phyloP scores from a whole-genome alignment of 35 echinoderm and acorn worm genomes.

The Apostichopus japonicus region DNA sequence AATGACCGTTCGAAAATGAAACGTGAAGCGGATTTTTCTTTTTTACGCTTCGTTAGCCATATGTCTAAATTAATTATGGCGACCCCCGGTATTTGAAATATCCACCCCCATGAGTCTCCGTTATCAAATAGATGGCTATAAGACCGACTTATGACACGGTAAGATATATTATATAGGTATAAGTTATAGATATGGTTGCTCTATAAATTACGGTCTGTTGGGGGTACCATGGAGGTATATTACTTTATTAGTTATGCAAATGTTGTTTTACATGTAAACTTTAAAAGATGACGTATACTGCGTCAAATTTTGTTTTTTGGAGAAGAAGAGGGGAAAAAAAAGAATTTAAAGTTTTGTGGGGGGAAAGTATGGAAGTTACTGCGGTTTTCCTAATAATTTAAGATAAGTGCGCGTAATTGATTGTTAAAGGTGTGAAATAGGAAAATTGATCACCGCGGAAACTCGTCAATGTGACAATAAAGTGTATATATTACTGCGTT shows the following conservation, averaged over 20 bases:
- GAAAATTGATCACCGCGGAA: neutral
- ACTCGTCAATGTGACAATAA: neutral
- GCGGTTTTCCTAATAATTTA: neutral
- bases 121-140: neutral
- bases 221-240: neutral
- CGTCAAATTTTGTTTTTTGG: neutral
- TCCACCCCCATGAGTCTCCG: neutral
- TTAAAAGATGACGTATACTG: neutral
- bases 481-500: too few species aligned
- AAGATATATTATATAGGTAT: neutral
- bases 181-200: too few species aligned
- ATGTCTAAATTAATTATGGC: constrained; percentile 16
- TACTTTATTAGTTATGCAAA: constrained; percentile 2
- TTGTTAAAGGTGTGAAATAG: neutral
- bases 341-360: constrained; percentile 11
- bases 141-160: neutral
- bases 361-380: neutral
- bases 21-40: neutral
- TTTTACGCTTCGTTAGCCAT: neutral
- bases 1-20: neutral
- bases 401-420: constrained; percentile 9
- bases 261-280: constrained; percentile 1
- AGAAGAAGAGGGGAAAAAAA: neutral
- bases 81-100: neutral
- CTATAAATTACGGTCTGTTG: constrained; percentile 1